These are phyloP conservation scores for Leucoptera coffeella DNA, from an alignment of 2,888 invertebrate species.

Conservation along the genomic window DNA sequence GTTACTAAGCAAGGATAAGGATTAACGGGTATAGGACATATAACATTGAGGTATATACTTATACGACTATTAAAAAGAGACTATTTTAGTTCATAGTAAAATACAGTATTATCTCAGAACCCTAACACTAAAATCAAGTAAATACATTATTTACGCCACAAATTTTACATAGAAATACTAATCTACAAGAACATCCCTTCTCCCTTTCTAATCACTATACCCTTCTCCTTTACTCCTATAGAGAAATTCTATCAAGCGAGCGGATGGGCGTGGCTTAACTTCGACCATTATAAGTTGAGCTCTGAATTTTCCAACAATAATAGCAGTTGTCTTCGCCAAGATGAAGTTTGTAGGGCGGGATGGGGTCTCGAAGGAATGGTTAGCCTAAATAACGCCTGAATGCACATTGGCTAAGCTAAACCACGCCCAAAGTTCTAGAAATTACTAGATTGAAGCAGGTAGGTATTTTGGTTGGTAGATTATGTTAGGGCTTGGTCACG, in stretches of 20 bases:
- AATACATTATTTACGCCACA: conserved; percentile 41
- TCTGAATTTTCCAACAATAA: conserved; percentile 9
- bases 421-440: too few species aligned
- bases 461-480: too few species aligned
- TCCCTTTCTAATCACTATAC: conserved; percentile 28
- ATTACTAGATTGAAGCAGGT: too few species aligned
- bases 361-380: conserved; percentile 13
- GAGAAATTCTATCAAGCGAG: conserved; percentile 32
- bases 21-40: too few species aligned
- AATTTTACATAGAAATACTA: conserved; percentile 26
- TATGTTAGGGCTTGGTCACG: too few species aligned
- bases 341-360: not conserved
- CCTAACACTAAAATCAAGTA: too few species aligned
- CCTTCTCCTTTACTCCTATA: conserved; percentile 19
- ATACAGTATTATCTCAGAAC: too few species aligned
- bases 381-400: conserved; percentile 46
- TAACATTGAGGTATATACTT: too few species aligned
- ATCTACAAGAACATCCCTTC: conserved; percentile 39
- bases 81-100: too few species aligned
- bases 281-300: conserved; percentile 20
- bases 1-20: too few species aligned
- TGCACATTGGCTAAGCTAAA: conserved; percentile 48
- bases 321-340: not conserved
- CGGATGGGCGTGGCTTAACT: conserved; percentile 32
- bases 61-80: too few species aligned